phyloP scores from a whole-genome alignment of 2,113 vertebrate species.

The Nanger granti region DNA sequence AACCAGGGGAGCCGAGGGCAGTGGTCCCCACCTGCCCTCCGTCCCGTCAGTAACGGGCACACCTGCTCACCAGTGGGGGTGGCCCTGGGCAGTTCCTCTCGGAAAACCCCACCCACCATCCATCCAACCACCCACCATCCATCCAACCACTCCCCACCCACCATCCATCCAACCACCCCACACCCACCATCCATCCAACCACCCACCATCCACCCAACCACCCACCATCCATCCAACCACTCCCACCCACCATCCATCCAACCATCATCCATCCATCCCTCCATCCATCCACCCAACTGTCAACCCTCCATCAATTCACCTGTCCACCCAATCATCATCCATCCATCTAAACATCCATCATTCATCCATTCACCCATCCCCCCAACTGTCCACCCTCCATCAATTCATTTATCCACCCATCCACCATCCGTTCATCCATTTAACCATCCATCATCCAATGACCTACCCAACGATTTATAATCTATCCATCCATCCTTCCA shows the following conservation, averaged over 20 bases:
- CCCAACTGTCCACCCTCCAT: not conserved
- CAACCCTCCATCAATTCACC: not conserved
- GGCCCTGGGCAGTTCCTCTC: rapidly evolving
- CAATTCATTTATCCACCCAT: not conserved
- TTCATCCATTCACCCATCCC: not conserved
- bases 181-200: too few relatives aligned
- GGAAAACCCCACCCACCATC: too few relatives aligned
- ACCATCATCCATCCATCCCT: not conserved
- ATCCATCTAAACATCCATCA: too few relatives aligned
- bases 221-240: not conserved
- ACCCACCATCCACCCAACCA: too few relatives aligned
- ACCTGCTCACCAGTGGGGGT: not conserved
- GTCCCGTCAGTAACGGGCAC: rapidly evolving
- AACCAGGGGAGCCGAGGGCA: not conserved
- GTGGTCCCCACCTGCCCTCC: not conserved
- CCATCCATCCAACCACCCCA: not conserved
- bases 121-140: not conserved
- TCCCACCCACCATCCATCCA: not conserved
- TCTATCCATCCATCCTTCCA: not conserved
- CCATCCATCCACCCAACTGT: rapidly evolving
- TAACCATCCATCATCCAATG: not conserved
- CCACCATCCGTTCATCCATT: not conserved
- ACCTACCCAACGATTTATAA: not conserved
- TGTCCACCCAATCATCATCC: not conserved
- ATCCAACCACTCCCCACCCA: not conserved